A percentile compares a stretch with the other conserved stretches of the same genome.
These are phyloP conservation scores for Gymnarchus niloticus DNA, from an alignment of 2,113 vertebrate species.

Conservation along the genomic window DNA sequence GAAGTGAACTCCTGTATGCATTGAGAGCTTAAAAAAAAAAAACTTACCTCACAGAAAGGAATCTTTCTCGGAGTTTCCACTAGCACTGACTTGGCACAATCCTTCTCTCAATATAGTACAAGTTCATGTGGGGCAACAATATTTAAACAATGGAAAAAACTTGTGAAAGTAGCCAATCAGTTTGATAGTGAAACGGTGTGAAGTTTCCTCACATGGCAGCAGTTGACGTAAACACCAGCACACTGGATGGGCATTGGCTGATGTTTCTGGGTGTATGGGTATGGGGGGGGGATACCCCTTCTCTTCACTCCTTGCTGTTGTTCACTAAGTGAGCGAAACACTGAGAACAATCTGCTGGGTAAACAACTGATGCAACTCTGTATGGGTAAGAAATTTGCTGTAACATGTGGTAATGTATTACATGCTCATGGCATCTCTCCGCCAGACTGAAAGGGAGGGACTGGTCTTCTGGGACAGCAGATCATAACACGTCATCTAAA, in stretches of 20 bases:
- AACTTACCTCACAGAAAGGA: background rate
- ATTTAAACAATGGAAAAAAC: background rate
- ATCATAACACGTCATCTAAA: background rate
- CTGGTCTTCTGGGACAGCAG: background rate
- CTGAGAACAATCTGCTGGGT: background rate
- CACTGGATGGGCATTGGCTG: conserved; percentile 4
- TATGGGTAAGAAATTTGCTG: background rate
- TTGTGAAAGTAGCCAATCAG: conserved; percentile 3
- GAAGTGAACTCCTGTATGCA: background rate
- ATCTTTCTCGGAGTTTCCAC: background rate
- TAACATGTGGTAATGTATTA: conserved; percentile 21
- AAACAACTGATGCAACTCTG: conserved; percentile 23
- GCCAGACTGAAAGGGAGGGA: background rate
- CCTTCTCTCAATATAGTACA: background rate
- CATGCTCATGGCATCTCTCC: background rate
- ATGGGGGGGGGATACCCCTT: background rate
- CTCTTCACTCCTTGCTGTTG: background rate
- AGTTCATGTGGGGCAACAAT: conserved; percentile 4
- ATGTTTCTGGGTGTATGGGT: background rate
- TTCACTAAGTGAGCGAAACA: conserved; percentile 7
- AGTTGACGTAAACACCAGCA: background rate
- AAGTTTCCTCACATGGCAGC: background rate
- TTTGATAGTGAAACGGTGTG: background rate
- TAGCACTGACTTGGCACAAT: background rate
- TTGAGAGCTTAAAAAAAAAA: background rate